These are phyloP conservation scores for Acanthis flammea DNA, from an alignment of 2,797 vertebrate genomes.

Conservation along the genomic window DNA sequence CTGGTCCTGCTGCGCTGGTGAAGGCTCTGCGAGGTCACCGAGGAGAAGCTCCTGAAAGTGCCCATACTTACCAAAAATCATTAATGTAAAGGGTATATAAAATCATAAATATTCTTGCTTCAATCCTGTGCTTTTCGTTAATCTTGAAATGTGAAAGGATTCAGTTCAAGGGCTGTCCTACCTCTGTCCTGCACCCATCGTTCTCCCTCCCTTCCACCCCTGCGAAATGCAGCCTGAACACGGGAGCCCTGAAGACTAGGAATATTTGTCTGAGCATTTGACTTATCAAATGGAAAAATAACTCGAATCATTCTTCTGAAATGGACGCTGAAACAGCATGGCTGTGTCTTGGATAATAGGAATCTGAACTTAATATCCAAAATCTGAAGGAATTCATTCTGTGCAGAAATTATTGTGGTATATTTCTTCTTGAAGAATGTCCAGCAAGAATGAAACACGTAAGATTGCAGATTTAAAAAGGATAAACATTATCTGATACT, in stretches of 20 bases:
- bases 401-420: neutral
- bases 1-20: neutral
- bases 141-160: neutral
- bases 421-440: neutral
- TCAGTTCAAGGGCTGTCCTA: neutral
- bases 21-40: neutral
- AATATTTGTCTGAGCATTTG: neutral
- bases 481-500: neutral
- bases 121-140: neutral
- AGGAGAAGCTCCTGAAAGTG: neutral
- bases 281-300: neutral
- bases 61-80: accelerated
- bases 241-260: neutral
- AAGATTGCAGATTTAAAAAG: neutral
- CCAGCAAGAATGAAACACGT: neutral
- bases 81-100: neutral
- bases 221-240: neutral
- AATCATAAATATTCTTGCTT: neutral
- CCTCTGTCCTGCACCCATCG: neutral
- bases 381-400: neutral
- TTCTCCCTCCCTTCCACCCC: neutral
- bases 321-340: neutral
- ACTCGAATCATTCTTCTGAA: neutral
- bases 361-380: neutral
- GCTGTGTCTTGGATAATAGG: neutral